phyloP scores from a whole-genome alignment of 2,888 invertebrate genomes.

The Pherbina coryleti region DNA sequence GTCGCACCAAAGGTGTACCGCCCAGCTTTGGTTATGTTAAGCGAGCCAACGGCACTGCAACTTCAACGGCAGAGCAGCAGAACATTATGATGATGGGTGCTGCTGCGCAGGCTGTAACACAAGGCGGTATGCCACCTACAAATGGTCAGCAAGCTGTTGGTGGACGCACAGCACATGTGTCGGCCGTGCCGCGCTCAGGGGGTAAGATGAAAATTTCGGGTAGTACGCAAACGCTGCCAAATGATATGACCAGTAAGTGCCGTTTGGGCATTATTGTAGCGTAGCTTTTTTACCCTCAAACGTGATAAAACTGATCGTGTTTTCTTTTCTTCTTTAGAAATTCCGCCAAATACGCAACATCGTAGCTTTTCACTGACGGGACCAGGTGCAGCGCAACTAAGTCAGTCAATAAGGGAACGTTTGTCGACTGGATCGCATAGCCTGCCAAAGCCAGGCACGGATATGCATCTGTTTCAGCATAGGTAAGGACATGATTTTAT shows the following conservation, averaged over 20 bases:
- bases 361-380: slow-evolving; percentile 89
- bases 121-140: neutral
- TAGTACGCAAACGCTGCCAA: slow-evolving; percentile 89
- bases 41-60: slow-evolving; percentile 76
- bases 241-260: slow-evolving; percentile 77
- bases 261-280: neutral
- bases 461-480: slow-evolving; percentile 76
- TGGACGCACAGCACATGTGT: slow-evolving; percentile 83
- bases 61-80: slow-evolving; percentile 68
- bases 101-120: slow-evolving; percentile 14
- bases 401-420: slow-evolving; percentile 87
- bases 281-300: neutral
- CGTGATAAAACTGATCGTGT: neutral
- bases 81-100: slow-evolving; percentile 64
- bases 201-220: slow-evolving; percentile 74
- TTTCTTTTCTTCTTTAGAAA: slow-evolving; percentile 69
- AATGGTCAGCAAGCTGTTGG: slow-evolving; percentile 49
- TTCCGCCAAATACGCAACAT: slow-evolving; percentile 78
- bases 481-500: slow-evolving; percentile 67
- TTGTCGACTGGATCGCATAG: slow-evolving; percentile 88
- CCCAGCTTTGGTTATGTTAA: slow-evolving; percentile 90
- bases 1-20: slow-evolving; percentile 81
- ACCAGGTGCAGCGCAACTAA: slow-evolving; percentile 86
- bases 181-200: slow-evolving; percentile 84
- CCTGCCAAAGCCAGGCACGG: slow-evolving; percentile 82